Evolutionary conservation across 2,113 vertebrate genomes (phyloP).

Genomic region (Crotalus horridus): DNA sequence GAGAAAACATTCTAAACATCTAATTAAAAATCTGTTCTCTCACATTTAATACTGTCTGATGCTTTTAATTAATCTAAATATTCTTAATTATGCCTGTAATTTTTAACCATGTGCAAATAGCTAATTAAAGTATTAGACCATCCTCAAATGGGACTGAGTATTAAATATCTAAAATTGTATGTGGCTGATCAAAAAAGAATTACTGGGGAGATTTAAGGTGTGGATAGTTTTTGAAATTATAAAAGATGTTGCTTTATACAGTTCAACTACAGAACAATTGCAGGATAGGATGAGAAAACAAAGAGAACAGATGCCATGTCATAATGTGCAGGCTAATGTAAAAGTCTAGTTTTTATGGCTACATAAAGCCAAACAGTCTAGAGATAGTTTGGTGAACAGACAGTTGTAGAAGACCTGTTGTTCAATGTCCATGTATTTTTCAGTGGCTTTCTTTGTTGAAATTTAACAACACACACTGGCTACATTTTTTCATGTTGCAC

Average conservation of each 20-base stretch:
- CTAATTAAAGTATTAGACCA: conserved; percentile 69
- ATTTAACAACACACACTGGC: neutral
- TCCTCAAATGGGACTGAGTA: conserved; percentile 50
- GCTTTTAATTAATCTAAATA: conserved; percentile 70
- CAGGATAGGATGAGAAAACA: neutral
- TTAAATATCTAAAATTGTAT: conserved; percentile 61
- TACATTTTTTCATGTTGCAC: neutral
- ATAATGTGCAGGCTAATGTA: neutral
- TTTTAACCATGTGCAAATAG: conserved; percentile 69
- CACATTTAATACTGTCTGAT: conserved; percentile 65
- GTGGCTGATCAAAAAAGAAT: conserved; percentile 57
- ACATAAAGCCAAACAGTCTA: neutral
- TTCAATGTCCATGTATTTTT: neutral
- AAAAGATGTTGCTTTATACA: neutral
- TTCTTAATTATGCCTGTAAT: conserved; percentile 65
- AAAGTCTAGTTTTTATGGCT: conserved; percentile 19
- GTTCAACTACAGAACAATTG: neutral
- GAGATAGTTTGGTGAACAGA: neutral
- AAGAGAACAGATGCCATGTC: neutral
- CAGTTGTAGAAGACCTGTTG: neutral
- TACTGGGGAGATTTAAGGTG: conserved; percentile 49
- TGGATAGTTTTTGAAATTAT: conserved; percentile 26
- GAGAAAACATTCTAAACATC: conserved; percentile 54
- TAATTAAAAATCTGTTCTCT: conserved; percentile 68
- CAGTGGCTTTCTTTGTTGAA: neutral